These are phyloP conservation scores for Alligator mississippiensis DNA, from an alignment of 2,113 vertebrate genomes.

Conservation along the genomic window DNA sequence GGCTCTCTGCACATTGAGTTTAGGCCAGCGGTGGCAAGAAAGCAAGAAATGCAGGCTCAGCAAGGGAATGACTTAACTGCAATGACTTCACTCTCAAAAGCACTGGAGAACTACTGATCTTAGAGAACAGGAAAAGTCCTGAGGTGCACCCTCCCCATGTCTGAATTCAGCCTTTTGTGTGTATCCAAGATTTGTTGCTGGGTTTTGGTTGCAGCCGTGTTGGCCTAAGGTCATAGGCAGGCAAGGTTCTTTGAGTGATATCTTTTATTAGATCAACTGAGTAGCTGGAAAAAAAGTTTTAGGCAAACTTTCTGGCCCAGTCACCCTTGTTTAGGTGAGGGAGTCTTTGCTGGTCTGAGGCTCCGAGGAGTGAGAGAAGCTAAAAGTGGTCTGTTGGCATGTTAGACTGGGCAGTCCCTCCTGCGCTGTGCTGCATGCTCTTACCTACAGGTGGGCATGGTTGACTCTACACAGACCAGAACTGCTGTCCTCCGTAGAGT, in stretches of 20 bases:
- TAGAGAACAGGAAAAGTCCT: not conserved
- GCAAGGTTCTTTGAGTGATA: no score
- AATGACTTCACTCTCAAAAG: not conserved
- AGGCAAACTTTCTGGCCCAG: no score
- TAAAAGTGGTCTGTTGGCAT: not conserved
- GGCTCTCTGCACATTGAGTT: not conserved
- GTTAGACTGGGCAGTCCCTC: not conserved
- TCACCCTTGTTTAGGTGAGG: no score
- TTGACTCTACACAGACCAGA: not conserved
- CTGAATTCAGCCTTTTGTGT: not conserved
- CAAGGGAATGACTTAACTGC: not conserved
- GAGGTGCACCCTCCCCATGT: fast-evolving
- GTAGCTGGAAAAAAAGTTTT: no score
- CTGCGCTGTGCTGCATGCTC: not conserved
- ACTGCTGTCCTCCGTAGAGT: not conserved
- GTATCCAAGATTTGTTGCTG: no score
- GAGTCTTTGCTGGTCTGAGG: no score
- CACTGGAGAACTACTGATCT: not conserved
- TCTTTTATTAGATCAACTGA: no score
- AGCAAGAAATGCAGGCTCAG: not conserved
- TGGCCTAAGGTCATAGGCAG: no score
- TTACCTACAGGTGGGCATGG: not conserved
- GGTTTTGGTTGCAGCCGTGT: no score
- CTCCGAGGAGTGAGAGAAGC: no score
- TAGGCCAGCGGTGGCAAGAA: not conserved